Evolutionary conservation across 1,140 invertebrate species (phyloP), one percentile per base, ranked within the genome.

Genomic region (Glossosoma conforme): DNA sequence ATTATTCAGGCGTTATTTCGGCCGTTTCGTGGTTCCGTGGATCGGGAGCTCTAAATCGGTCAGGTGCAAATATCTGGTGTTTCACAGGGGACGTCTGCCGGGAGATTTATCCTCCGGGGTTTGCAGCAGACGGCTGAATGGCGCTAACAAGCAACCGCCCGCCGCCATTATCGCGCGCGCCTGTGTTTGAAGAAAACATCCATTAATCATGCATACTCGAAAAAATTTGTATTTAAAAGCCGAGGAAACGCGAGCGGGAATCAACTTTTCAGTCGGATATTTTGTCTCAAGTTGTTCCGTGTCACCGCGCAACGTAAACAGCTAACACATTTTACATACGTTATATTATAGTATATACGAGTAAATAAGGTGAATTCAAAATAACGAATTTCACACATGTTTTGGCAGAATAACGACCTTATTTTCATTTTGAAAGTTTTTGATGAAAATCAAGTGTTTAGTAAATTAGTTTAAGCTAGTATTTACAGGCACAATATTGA

Each of bases 141-240:
- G 32, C 32, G 4, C 3, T 33, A 33, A 33, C 36, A 38, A 17
- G 36, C n/a, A 15, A 28, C 6, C n/a, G n/a, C 24, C 24, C 6
- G 6, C 24, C 6, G 14, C 36, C 11, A 10, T 10, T 18, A 15
- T 18, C 36, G 11, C 36, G 36, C 36, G 14, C 36, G 17, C 36
- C n/a, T n/a, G n/a, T 38, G 13, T 38, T 38, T 38, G 36, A 17
- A 18, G 20, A 38, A 38, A 38, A 38, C 19, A 38, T 17, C 36
- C 36, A 38, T 38, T 38, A 17, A 38, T 38, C 36, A 19, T 38
- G 36, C 36, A 38, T 38, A 19, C 36, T 38, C 36, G 14, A 17
- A 38, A 19, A 17, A 38, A 38, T 17, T 17, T 38, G 18, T 38
- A 38, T 38, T 38, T 38, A 38, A 33, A 33, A 33, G 32, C 36